Evolutionary conservation across 1,140 invertebrate species (phyloP), one percentile per base, ranked within the genome.

Genomic region (Meloidogyne hapla): DNA sequence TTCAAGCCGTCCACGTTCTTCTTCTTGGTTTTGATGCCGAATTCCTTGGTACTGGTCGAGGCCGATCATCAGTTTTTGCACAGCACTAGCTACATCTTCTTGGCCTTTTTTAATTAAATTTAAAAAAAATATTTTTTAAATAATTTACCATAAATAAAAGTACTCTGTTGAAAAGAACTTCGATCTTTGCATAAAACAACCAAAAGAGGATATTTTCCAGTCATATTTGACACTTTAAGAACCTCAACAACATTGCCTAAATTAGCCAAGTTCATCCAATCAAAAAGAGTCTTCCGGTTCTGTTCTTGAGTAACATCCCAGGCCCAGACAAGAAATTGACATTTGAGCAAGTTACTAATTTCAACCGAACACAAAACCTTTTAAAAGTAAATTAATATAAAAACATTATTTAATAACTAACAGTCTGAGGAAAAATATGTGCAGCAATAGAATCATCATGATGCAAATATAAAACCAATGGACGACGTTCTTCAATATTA

Each of bases 401-500:
- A 21, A 45, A 18, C 23, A 42, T 74, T 23, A 12, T 38, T 21
- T 63, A 21, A n/a, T n/a, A 26, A 28, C 62, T 45, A 40, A 80
- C 80, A 26, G 75, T 73, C 79, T 83, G 81, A 63, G 81, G 74
- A 69, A 82, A 82, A 69, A 82, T 83, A 72, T 82, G 78, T 25
- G 56, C 67, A 23, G 81, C 80, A 62, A 82, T 66, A 38, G 81
- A 62, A 63, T 77, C 23, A 45, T 82, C 81, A 25, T 81, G 63
- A 79, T 82, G 81, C 21, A 82, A 69, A 25, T 82, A 82, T 8
- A 82, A 28, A n/a, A 70, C 80, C 18, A 82, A 45, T 8, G 81
- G 81, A 42, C 80, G 75, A 12, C 80, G 78, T 12, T 83, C 77
- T 56, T 71, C 61, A 15, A 74, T 38, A 21, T 61, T 40, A 23